A percentile compares a stretch with the other conserved stretches of the same genome.
Conservation (phyloP, 2,797 vertebrate species). For the Malurus splendens region DNA sequence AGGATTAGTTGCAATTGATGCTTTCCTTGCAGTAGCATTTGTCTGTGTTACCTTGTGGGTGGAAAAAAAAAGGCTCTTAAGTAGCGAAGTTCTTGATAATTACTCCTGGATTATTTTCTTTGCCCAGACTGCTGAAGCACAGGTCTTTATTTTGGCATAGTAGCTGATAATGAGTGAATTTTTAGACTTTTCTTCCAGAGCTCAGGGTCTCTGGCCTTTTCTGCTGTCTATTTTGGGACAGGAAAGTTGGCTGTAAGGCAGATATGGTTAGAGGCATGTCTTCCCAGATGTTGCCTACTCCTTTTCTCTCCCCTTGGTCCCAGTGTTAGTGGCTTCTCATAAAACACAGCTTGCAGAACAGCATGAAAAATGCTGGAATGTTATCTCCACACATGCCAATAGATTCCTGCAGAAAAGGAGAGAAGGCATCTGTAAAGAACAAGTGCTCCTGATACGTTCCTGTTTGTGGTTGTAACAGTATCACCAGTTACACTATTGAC, state of each 20-base stretch:
- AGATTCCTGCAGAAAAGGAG: background rate
- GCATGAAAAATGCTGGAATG: background rate
- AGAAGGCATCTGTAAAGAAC: background rate
- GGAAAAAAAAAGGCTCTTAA: background rate
- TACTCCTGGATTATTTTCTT: background rate
- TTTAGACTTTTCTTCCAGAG: background rate
- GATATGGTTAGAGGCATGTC: background rate
- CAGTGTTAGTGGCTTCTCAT: background rate
- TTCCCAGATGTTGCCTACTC: background rate
- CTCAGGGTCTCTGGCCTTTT: background rate
- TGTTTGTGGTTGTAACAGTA: accelerated
- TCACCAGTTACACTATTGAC: accelerated
- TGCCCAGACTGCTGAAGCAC: background rate
- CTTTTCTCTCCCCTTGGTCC: background rate
- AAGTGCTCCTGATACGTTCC: background rate
- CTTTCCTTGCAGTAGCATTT: background rate
- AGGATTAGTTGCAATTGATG: accelerated
- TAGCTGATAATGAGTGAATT: background rate
- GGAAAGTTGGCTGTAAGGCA: background rate
- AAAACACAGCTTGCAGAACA: background rate
- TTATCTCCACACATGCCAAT: background rate
- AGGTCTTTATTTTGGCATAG: background rate
- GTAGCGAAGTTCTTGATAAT: background rate
- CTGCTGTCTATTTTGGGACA: accelerated
- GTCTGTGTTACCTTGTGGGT: background rate